Evolutionary conservation across 2,888 invertebrate species (phyloP).

Genomic region (Hypolimnas misippus): DNA sequence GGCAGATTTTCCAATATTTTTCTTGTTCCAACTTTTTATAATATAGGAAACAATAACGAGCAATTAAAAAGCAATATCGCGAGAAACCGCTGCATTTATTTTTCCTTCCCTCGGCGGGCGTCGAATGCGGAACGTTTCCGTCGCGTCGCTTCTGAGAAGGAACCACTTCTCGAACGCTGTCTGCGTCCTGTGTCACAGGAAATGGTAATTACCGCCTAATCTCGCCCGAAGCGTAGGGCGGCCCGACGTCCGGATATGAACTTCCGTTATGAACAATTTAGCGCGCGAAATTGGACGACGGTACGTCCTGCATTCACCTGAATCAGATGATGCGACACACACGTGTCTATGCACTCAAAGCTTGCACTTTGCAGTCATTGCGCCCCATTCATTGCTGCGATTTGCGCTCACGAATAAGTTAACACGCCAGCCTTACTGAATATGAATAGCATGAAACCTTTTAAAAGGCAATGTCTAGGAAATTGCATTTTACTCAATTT

Average conservation of each 20-base stretch:
- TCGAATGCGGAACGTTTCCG: constrained; percentile 57
- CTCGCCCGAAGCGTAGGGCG: constrained; percentile 80
- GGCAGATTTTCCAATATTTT: neutral
- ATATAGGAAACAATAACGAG: constrained; percentile 18
- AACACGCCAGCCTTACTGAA: constrained; percentile 56
- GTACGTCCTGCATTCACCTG: constrained; percentile 73
- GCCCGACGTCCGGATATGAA: constrained; percentile 90
- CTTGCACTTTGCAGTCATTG: constrained; percentile 52
- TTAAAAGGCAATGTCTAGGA: constrained; percentile 58
- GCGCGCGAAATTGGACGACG: constrained; percentile 86
- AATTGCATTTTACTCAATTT: constrained; percentile 69
- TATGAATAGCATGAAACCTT: constrained; percentile 64
- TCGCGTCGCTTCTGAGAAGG: constrained; percentile 52
- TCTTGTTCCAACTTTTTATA: constrained; percentile 1
- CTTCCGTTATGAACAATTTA: constrained; percentile 94
- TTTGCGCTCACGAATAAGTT: constrained; percentile 61
- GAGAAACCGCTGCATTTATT: constrained; percentile 51
- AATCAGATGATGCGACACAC: constrained; percentile 61
- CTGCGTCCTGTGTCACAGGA: constrained; percentile 80
- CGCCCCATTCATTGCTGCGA: constrained; percentile 59
- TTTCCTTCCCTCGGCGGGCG: constrained; percentile 59
- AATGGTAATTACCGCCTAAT: constrained; percentile 85
- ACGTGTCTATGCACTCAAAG: constrained; percentile 53
- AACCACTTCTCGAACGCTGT: constrained; percentile 65
- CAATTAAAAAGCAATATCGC: constrained; percentile 48